These are phyloP conservation scores for Psittacula cyanocephala DNA, from an alignment of 2,113 vertebrate species.

Conservation along the genomic window DNA sequence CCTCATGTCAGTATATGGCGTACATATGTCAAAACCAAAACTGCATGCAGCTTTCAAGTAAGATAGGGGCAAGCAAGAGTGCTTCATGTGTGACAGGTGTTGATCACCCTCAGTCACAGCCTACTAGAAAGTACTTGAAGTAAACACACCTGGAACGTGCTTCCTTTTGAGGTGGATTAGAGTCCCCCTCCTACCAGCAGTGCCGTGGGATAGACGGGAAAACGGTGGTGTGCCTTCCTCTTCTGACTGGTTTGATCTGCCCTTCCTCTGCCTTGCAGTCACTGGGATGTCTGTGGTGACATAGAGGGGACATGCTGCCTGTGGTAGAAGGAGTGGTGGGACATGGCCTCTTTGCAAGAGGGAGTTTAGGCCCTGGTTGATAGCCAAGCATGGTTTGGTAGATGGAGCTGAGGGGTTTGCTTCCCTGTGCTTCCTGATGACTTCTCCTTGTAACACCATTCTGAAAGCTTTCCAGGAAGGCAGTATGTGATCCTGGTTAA, in stretches of 20 bases:
- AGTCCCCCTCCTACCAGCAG: not conserved
- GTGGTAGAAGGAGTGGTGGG: not conserved
- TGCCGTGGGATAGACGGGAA: not conserved
- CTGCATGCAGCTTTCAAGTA: not conserved
- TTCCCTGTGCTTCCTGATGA: not conserved
- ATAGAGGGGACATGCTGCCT: fast-evolving
- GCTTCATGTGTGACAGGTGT: not conserved
- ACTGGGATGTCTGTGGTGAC: fast-evolving
- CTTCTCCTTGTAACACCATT: not conserved
- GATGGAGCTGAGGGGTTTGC: not conserved
- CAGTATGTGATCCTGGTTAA: not conserved
- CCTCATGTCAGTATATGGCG: fast-evolving
- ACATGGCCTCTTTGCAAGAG: not conserved
- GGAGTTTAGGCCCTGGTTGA: not conserved
- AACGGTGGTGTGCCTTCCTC: fast-evolving
- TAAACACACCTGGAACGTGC: not conserved
- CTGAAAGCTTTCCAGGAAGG: not conserved
- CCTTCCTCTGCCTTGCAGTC: not conserved
- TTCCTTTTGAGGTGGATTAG: not conserved
- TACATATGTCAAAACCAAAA: not conserved
- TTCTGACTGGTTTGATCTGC: not conserved
- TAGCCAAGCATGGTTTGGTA: not conserved
- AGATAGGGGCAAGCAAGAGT: not conserved
- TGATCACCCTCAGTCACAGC: not conserved
- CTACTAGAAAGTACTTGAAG: not conserved